Base-by-base conservation (phyloP, 2,113 vertebrate genomes). In the Cyanoramphus novaezelandiae region DNA sequence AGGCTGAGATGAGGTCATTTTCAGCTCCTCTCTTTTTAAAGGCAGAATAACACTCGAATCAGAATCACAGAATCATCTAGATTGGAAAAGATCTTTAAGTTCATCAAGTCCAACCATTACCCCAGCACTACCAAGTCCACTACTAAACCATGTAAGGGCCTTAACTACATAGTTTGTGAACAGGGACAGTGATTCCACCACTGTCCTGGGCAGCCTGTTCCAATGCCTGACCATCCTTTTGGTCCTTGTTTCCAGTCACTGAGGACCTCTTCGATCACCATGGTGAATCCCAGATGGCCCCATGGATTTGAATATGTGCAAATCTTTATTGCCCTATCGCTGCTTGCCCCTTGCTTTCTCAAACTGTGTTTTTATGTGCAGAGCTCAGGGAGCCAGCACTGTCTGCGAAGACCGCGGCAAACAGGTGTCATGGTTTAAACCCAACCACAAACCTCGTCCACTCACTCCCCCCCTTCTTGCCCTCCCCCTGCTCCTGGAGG, bases 381-480 rank as follows among this genome's bases (percentile, higher is more conserved):
- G 41, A 67, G 9, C 2, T 8, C 3, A 0, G 16, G 16, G 20
- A 86, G 10, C 15, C 1, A 0, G 5, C 1, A 0, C 2, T 49
- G 25, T 7, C 13, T 17, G 31, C 19, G 65, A 86, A 86, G 27
- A 63, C 4, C 18, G 46, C 2, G 4, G 37, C 14, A 72, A 72
- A 64, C 76, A 55, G 35, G 7, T n/a, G n/a, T n/a, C n/a, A n/a
- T n/a, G n/a, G n/a, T n/a, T n/a, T n/a, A n/a, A n/a, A n/a, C n/a
- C n/a, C n/a, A n/a, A n/a, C n/a, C n/a, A n/a, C n/a, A n/a, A n/a
- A n/a, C n/a, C n/a, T n/a, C n/a, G n/a, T n/a, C n/a, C n/a, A n/a
- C n/a, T n/a, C n/a, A n/a, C n/a, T n/a, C n/a, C n/a, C n/a, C n/a
- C n/a, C n/a, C n/a, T n/a, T n/a, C n/a, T n/a, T n/a, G n/a, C n/a